Percentiles rank a stretch among this genome's conserved stretches.
These are phyloP conservation scores for Limnothrissa miodon DNA, from an alignment of 2,113 vertebrate genomes.

Conservation along the genomic window DNA sequence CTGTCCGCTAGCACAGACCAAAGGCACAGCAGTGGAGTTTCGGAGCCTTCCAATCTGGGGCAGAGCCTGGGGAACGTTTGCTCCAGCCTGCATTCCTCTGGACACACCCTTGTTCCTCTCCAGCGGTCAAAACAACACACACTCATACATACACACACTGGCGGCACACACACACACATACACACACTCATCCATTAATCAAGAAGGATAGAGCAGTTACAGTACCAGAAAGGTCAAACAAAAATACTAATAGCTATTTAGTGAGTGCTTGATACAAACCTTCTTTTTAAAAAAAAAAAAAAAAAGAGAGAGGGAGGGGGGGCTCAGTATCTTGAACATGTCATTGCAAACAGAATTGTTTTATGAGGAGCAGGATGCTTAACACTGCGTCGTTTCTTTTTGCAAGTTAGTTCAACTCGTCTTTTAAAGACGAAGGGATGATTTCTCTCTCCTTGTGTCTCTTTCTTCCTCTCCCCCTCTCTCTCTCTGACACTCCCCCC, in stretches of 20 bases:
- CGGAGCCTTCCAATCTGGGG: neutral
- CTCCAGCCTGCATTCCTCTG: neutral
- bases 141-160: too few species aligned
- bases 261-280: neutral
- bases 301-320: constrained; percentile 42
- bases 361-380: constrained; percentile 70
- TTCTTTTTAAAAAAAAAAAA: constrained; percentile 45
- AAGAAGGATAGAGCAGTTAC: neutral
- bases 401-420: constrained; percentile 38
- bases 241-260: neutral
- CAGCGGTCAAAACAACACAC: neutral
- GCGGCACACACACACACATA: too few species aligned
- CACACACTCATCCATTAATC: neutral
- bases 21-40: neutral
- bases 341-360: constrained; percentile 63
- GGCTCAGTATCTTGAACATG: constrained; percentile 66
- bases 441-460: constrained; percentile 20
- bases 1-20: neutral
- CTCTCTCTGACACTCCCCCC: neutral
- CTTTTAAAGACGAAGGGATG: constrained; percentile 38
- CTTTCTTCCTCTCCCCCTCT: constrained; percentile 30
- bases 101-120: neutral
- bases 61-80: neutral
- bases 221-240: neutral
- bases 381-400: constrained; percentile 69